Evolutionary conservation across 2,113 vertebrate genomes (phyloP), one percentile per base, ranked within the genome.

Genomic region (Antigone vipio): DNA sequence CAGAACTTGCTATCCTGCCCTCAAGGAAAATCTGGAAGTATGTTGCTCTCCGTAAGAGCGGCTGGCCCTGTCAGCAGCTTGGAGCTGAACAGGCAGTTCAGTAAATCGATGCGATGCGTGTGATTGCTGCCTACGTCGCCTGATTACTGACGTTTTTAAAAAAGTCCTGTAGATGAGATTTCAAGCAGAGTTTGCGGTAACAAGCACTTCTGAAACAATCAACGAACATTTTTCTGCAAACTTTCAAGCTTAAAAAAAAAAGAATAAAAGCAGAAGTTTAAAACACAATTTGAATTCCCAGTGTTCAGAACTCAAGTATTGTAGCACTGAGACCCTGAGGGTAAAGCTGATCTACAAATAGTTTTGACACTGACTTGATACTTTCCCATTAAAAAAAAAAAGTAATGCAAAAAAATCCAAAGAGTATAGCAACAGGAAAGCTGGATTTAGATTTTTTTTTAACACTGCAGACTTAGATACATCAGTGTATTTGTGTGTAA

Each of bases 1-100:
- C 69, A 87, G 89, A 92, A 89, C 77, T 93, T 75, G 69, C 77
- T 91, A 81, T 92, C 77, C 93, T 85, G 66, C 85, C 69, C 88
- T 79, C 52, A 75, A 81, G 81, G 69, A 91, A 88, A 94, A 91
- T 91, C 64, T 92, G 77, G 69, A 87, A 91, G 56, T 68, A 2
- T 38, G 72, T 86, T 52, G 35, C 52, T 86, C 66, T 87, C 35
- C 11, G 1, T 47, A 52, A 52, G 14, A 59, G 80, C 0, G 5
- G 23, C 89, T 60, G 69, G 60, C 64, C 80, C 50, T 81, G 64
- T 73, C 69, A 84, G 89, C 58, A 78, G 82, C 68, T 82, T 8
- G 62, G 82, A 55, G 56, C 85, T 89, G 93, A 82, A 27, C 76
- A 64, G 73, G 63, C 80, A 42, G 68, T 47, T 91, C 73, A 38